Evolutionary conservation across 2,113 vertebrate genomes (phyloP).

Genomic region (Pomatorhinus ruficollis): DNA sequence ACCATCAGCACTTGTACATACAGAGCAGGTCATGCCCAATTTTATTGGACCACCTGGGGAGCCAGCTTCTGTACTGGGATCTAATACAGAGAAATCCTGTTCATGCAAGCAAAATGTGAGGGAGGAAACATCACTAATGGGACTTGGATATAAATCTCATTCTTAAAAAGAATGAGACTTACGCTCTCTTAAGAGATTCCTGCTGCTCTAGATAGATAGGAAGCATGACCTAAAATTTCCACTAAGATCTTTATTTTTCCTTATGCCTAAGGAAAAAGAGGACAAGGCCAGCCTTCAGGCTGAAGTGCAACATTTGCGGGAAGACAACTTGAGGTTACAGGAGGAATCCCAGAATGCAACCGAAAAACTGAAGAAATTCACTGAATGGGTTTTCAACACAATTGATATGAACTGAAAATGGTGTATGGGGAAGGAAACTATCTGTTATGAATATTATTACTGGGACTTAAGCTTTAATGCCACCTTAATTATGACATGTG

Average conservation of each 20-base stretch:
- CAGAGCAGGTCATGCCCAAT: neutral
- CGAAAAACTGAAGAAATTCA: slow-evolving; percentile 97
- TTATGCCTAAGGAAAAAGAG: slow-evolving; percentile 85
- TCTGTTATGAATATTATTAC: slow-evolving; percentile 36
- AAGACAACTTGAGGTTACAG: slow-evolving; percentile 93
- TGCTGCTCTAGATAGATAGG: neutral
- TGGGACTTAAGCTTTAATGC: slow-evolving; percentile 49
- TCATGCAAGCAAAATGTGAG: neutral
- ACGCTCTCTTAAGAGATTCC: neutral
- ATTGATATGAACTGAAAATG: slow-evolving; percentile 93
- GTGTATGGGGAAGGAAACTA: neutral
- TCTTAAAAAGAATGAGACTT: neutral
- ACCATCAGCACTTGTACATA: neutral
- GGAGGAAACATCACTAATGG: neutral
- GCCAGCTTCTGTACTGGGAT: neutral
- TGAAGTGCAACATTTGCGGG: slow-evolving; percentile 88
- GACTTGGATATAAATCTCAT: neutral
- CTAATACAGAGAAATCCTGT: neutral
- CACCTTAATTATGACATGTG: slow-evolving; percentile 39
- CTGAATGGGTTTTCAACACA: slow-evolving; percentile 97
- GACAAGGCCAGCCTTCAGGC: slow-evolving; percentile 89
- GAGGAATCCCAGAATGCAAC: slow-evolving; percentile 96
- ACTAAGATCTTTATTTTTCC: neutral
- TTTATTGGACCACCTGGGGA: neutral
- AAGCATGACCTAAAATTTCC: neutral